A percentile compares a stretch with the other conserved stretches of the same genome.
phyloP scores from a whole-genome alignment of 2,888 invertebrate species.

The Pilophorus perplexus region DNA sequence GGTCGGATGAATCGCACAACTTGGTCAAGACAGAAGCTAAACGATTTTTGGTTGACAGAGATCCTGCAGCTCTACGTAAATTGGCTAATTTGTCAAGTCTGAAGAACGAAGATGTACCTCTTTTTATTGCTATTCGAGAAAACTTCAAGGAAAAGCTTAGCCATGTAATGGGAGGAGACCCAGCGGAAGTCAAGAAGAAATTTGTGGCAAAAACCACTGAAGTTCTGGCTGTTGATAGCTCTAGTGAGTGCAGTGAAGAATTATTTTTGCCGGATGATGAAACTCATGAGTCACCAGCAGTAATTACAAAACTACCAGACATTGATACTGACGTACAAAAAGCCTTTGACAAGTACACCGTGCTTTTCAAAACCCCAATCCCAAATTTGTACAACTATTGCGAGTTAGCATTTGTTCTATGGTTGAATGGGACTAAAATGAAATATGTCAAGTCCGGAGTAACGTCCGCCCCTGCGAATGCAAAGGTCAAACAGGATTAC shows the following conservation, averaged over 20 bases:
- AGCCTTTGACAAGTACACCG: constrained; percentile 7
- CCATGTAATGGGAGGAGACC: constrained; percentile 2
- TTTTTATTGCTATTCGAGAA: constrained; percentile 19
- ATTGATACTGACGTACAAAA: background rate
- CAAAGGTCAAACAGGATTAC: background rate
- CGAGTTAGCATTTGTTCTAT: constrained; percentile 22
- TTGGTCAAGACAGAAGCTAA: background rate
- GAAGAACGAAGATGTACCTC: background rate
- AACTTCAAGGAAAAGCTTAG: constrained; percentile 3
- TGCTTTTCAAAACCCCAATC: constrained; percentile 23
- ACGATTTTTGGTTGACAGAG: constrained; percentile 16
- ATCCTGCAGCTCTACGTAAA: background rate
- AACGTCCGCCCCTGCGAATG: background rate
- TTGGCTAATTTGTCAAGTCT: background rate
- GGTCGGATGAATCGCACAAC: background rate
- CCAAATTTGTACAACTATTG: constrained; percentile 11
- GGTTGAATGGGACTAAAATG: constrained; percentile 26
- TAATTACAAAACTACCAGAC: too few species aligned
- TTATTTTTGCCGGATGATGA: background rate
- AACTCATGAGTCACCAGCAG: background rate
- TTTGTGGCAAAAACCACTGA: background rate
- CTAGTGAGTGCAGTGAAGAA: constrained; percentile 5
- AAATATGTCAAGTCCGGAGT: constrained; percentile 14
- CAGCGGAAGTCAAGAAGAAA: background rate
- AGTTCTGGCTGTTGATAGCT: background rate